These are phyloP conservation scores for Cyanoderma ruficeps DNA, from an alignment of 2,113 vertebrate species.

Conservation along the genomic window DNA sequence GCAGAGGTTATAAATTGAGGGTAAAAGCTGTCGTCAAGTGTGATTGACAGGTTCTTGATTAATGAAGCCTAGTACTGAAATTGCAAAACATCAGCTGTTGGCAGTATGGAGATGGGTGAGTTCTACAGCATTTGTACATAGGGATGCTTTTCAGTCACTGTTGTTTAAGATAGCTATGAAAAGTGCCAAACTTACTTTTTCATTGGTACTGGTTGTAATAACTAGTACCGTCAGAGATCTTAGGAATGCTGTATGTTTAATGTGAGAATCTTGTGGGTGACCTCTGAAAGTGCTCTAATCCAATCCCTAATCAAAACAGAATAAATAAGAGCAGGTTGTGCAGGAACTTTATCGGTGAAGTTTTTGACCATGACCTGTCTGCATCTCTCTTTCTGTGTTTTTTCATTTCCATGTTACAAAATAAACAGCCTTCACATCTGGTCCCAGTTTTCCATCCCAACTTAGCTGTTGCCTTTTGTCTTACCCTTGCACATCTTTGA, in stretches of 20 bases:
- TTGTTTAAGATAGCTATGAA: neutral
- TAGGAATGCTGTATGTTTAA: neutral
- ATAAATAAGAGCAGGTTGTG: neutral
- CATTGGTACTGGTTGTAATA: neutral
- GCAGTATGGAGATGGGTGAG: neutral
- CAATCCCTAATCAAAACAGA: neutral
- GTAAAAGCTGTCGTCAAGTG: neutral
- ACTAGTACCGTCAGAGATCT: neutral
- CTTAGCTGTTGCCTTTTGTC: neutral
- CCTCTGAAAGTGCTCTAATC: neutral
- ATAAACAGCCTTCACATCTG: neutral
- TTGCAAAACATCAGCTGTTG: neutral
- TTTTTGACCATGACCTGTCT: neutral
- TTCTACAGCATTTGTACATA: neutral
- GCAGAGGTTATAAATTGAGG: neutral
- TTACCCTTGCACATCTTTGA: neutral
- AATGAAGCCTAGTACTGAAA: neutral
- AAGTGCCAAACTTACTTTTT: neutral
- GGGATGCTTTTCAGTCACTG: neutral
- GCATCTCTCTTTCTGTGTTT: neutral
- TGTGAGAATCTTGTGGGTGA: neutral
- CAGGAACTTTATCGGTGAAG: neutral
- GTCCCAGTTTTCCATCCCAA: neutral
- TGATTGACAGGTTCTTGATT: constrained; percentile 6
- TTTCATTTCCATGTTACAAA: neutral